Conservation (phyloP, 1,140 invertebrate species). For the Drosophila bocki region DNA sequence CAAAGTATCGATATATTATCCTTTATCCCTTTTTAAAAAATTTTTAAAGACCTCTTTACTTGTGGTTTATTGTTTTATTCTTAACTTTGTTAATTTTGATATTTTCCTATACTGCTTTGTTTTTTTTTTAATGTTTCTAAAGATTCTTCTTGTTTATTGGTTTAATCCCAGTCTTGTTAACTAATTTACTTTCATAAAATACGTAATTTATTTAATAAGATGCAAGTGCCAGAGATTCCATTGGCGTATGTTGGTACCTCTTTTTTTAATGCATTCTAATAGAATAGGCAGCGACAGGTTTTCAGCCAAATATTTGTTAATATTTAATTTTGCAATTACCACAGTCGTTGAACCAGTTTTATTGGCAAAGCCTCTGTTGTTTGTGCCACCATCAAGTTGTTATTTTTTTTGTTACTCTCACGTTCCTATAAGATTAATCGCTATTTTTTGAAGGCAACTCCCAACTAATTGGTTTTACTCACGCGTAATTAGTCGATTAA, state of each 20-base stretch:
- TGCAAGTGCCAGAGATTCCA: neutral
- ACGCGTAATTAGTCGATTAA: constrained; percentile 22
- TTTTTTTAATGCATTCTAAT: neutral
- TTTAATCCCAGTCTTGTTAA: neutral
- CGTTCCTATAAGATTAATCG: constrained; percentile 34
- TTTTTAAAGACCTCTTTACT: no score
- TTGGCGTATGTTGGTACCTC: neutral
- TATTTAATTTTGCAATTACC: constrained; percentile 7
- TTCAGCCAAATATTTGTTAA: constrained; percentile 6
- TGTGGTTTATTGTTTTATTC: no score
- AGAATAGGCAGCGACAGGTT: constrained; percentile 25
- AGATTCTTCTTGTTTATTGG: neutral
- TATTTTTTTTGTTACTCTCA: constrained; percentile 13
- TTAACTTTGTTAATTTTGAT: no score
- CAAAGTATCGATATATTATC: no score
- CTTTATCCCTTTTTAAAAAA: no score
- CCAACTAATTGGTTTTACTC: constrained; percentile 30
- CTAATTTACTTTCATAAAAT: neutral
- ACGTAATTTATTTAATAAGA: neutral
- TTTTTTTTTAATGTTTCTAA: neutral
- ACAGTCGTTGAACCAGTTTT: constrained; percentile 34
- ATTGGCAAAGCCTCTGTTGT: constrained; percentile 1
- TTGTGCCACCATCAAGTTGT: neutral
- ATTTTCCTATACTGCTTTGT: no score
- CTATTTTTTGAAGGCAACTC: constrained; percentile 23